phyloP scores from a whole-genome alignment of 2,888 invertebrate genomes.

The Luperina nickerlii region DNA sequence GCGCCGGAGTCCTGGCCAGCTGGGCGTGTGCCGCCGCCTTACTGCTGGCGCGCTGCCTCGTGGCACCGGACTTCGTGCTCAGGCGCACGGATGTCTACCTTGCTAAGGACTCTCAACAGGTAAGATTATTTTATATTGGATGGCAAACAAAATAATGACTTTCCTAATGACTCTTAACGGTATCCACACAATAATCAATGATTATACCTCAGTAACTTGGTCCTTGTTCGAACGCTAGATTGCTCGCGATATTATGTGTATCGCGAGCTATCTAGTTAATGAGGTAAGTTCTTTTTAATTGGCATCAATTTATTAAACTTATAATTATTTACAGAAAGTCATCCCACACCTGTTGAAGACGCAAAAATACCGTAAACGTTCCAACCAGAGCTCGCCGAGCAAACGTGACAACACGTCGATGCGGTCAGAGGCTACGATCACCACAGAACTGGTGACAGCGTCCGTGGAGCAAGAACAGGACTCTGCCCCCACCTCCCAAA shows the following conservation, averaged over 20 bases:
- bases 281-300: not conserved
- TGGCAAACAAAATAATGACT: not conserved
- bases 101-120: slow-evolving; percentile 81
- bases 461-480: slow-evolving; percentile 80
- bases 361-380: slow-evolving; percentile 70
- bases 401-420: slow-evolving; percentile 79
- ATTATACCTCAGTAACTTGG: not conserved
- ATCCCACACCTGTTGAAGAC: slow-evolving; percentile 80
- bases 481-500: slow-evolving; percentile 78
- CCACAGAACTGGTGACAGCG: slow-evolving; percentile 84
- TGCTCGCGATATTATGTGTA: not conserved
- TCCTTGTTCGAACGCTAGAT: not conserved
- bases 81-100: slow-evolving; percentile 78
- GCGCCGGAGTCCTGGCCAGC: slow-evolving; percentile 82
- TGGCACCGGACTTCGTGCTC: slow-evolving; percentile 84
- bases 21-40: slow-evolving; percentile 84
- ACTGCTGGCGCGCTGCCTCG: slow-evolving; percentile 82
- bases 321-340: slow-evolving; percentile 78
- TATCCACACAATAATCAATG: not conserved
- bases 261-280: not conserved
- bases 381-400: slow-evolving; percentile 76
- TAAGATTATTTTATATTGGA: slow-evolving; percentile 35
- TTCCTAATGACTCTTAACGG: not conserved
- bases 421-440: slow-evolving; percentile 82
- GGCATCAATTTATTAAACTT: not conserved